Base-by-base conservation (phyloP, 2,888 invertebrate species). In the Andricus curvator region DNA sequence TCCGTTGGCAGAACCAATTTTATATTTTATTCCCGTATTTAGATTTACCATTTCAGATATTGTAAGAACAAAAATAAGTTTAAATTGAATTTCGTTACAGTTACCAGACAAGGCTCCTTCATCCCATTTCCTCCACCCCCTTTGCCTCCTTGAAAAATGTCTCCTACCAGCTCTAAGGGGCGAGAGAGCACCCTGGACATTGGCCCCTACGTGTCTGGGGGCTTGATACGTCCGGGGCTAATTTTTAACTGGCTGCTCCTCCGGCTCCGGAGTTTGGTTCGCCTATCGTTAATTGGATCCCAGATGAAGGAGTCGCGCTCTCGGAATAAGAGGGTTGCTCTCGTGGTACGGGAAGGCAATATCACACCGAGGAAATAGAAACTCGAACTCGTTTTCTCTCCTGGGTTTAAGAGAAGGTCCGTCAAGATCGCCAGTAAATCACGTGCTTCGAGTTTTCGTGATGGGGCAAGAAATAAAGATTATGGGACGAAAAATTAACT, bases 31-130 rank as follows among this genome's bases (percentile, higher is more conserved):
- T 88, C 89, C 86, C 88, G 89, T 89, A 90, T 89, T 91, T 89
- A 89, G 90, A 91, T 91, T 90, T 88, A 89, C 88, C 90, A 88
- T 89, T 89, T 87, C 88, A 89, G 91, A 90, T 90, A 89, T 89
- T 90, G 90, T 87, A 86, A 89, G 89, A 89, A 90, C 90, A 89
- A 92, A 91, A 92, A 92, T 91, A 91, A 91, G 89, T 89, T 91
- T 88, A 89, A 79, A 82, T 83, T 79, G 81, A 79, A 81, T 83
- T 83, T 70, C 77, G 78, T 80, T 76, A n/a, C 78, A 60, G 11
- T 9, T 33, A 41, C 74, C 41, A 60, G 65, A 64, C 70, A 25
- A 56, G 85, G 81, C 80, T 41, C 33, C 56, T 48, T 78, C 51
- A 37, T 79, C 33, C 44, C 80, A 74, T 78, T 60, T 51, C 56